Evolutionary conservation across 37 sponge, comb jelly and placozoan species (phyloP).

Genomic region (Cliona cf. orientalis): DNA sequence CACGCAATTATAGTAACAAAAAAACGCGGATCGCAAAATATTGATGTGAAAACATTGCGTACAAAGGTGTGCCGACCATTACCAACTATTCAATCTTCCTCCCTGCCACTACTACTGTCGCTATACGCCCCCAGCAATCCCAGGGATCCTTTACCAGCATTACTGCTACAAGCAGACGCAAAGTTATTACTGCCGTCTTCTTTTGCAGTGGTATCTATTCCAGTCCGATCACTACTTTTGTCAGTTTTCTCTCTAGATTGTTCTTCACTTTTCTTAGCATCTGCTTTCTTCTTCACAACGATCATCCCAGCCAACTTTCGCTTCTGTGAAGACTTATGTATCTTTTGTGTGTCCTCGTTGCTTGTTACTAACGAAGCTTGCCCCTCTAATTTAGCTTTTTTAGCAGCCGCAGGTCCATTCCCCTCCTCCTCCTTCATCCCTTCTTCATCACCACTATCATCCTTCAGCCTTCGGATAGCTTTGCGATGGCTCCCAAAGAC

Average conservation of each 20-base stretch:
- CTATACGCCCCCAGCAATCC: constrained; percentile 5
- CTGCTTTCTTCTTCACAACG: not conserved
- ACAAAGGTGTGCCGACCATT: not conserved
- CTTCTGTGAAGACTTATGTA: not conserved
- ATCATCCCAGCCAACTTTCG: constrained; percentile 4
- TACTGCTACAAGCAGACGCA: not conserved
- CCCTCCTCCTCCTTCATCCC: not conserved
- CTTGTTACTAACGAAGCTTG: not conserved
- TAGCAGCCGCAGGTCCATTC: not conserved
- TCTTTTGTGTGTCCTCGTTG: not conserved
- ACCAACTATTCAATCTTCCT: not conserved
- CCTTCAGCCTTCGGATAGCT: constrained; percentile 53
- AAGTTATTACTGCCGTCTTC: too few species aligned
- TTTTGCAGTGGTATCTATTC: not conserved
- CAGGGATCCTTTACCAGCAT: not conserved
- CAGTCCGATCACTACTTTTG: not conserved
- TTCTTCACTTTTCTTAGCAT: not conserved
- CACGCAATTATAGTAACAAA: not conserved
- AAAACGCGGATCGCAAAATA: not conserved
- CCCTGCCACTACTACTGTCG: not conserved
- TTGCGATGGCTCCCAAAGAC: constrained; percentile 54
- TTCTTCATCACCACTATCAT: constrained; percentile 40
- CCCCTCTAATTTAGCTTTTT: not conserved
- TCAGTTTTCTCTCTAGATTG: not conserved
- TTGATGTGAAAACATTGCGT: too few species aligned